Percentiles rank a stretch among this genome's conserved stretches.
These are phyloP conservation scores for Pterois miles DNA, from an alignment of 2,797 vertebrate genomes.

Conservation along the genomic window DNA sequence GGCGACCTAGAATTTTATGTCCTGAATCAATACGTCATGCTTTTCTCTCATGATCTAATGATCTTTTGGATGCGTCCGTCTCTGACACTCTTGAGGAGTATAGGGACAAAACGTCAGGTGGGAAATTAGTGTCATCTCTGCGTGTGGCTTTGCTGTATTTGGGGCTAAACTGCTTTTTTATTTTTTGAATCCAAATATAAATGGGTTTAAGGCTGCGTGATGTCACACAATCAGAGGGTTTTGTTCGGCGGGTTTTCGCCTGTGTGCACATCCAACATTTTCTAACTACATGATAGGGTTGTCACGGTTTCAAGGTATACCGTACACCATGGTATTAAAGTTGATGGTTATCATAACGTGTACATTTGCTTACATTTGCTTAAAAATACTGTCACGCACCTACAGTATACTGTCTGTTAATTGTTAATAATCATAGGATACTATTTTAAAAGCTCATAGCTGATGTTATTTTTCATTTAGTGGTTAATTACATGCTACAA, in stretches of 20 bases:
- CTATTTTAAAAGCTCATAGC: too few species aligned
- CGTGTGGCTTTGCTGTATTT: conserved; percentile 5
- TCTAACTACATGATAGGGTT: too few species aligned
- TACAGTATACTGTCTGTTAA: too few species aligned
- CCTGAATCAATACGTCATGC: conserved; percentile 62
- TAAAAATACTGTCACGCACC: too few species aligned
- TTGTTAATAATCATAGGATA: too few species aligned
- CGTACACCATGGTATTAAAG: too few species aligned
- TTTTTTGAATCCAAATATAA: neutral
- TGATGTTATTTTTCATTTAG: too few species aligned
- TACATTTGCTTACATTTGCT: too few species aligned
- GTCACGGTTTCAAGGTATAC: too few species aligned
- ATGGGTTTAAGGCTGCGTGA: neutral
- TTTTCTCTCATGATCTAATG: conserved; percentile 65
- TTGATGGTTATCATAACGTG: too few species aligned
- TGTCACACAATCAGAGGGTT: neutral
- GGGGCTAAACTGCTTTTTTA: neutral
- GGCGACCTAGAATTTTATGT: conserved; percentile 68
- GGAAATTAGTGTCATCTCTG: conserved; percentile 17
- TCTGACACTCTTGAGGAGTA: conserved; percentile 36
- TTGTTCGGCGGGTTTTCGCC: neutral
- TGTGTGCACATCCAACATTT: too few species aligned
- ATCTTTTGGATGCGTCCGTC: conserved; percentile 49
- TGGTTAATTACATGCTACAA: too few species aligned
- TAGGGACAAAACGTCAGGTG: conserved; percentile 50